Percentiles rank a stretch among this genome's conserved stretches.
These are phyloP conservation scores for Sebastes nivosus DNA, from an alignment of 2,797 vertebrate species.

Conservation along the genomic window DNA sequence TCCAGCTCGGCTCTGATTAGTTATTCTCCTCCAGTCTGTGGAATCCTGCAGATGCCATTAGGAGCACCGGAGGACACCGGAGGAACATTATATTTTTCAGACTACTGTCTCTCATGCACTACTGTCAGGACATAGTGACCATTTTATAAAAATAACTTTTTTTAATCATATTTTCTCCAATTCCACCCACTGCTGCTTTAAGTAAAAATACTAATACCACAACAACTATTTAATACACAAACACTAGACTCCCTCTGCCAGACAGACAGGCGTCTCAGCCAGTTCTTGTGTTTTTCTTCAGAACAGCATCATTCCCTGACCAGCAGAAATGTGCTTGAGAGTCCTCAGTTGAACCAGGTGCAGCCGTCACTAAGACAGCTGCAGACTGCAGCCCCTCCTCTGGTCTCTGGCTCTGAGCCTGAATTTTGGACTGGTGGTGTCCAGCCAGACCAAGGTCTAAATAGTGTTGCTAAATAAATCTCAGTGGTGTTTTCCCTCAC, in stretches of 20 bases:
- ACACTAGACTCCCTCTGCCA: constrained; percentile 16
- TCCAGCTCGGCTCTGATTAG: no score
- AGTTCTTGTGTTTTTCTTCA: background rate
- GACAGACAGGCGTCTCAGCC: constrained; percentile 12
- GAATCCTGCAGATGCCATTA: no score
- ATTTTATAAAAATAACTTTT: no score
- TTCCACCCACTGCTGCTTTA: no score
- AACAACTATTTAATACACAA: constrained; percentile 6
- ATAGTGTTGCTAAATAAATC: background rate
- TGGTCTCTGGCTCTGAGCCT: background rate
- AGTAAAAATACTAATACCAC: background rate
- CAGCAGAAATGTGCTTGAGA: background rate
- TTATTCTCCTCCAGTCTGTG: no score
- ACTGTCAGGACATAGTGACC: no score
- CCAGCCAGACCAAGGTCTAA: background rate
- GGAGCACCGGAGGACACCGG: no score
- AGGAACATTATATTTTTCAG: no score
- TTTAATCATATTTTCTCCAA: no score
- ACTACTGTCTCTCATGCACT: no score
- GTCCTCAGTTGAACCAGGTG: constrained; percentile 48
- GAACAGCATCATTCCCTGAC: constrained; percentile 13
- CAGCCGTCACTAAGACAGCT: constrained; percentile 9
- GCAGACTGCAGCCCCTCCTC: constrained; percentile 1
- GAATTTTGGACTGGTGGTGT: background rate
- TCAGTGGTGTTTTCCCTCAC: background rate